Evolutionary conservation across 2,888 invertebrate species (phyloP).

Genomic region (Pseudoips prasinana): DNA sequence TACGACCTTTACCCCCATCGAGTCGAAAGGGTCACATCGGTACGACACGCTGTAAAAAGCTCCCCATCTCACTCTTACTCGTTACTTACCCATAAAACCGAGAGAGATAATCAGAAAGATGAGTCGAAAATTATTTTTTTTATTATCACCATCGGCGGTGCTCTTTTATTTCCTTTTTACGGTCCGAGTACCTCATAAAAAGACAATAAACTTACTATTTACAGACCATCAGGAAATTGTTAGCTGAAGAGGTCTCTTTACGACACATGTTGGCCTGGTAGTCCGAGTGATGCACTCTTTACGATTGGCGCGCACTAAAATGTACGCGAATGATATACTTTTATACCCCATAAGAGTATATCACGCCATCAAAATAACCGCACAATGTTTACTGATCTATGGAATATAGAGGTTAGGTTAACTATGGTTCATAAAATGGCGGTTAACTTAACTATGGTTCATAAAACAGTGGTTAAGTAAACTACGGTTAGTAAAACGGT

Average conservation of each 20-base stretch:
- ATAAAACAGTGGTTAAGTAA: too few species aligned
- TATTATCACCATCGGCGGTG: conserved; percentile 83
- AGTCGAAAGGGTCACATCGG: conserved; percentile 77
- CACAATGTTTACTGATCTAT: conserved; percentile 38
- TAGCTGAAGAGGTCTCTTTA: conserved; percentile 82
- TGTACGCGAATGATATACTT: conserved; percentile 65
- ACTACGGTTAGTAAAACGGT: too few species aligned
- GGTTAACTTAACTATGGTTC: not conserved
- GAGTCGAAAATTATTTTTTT: conserved; percentile 83
- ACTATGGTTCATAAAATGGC: conserved; percentile 3
- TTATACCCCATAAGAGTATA: conserved; percentile 60
- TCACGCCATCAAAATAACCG: conserved; percentile 50
- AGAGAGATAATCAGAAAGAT: conserved; percentile 79
- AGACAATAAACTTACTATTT: conserved; percentile 83
- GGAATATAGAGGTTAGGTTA: conserved; percentile 9
- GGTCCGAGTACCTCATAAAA: conserved; percentile 83
- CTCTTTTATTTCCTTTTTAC: conserved; percentile 83
- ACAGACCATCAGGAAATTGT: conserved; percentile 83
- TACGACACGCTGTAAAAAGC: conserved; percentile 73
- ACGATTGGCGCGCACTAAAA: conserved; percentile 76
- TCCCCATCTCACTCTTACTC: conserved; percentile 59
- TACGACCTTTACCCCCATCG: conserved; percentile 82
- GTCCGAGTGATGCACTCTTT: conserved; percentile 73
- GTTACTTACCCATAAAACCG: conserved; percentile 56
- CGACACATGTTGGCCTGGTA: conserved; percentile 77